phyloP scores from a whole-genome alignment of 1,140 invertebrate species.

The Platyscapa corneri region DNA sequence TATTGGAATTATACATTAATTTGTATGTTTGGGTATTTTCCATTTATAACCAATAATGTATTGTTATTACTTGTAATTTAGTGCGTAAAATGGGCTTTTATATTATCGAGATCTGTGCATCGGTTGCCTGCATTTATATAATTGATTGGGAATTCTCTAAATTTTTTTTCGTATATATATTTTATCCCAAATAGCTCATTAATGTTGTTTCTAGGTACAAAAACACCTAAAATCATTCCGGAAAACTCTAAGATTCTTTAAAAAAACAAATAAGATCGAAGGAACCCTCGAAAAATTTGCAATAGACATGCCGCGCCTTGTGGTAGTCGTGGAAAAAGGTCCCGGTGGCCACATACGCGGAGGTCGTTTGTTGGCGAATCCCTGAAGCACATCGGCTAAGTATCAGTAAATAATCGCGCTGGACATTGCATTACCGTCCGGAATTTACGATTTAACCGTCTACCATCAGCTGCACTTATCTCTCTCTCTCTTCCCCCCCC shows the following conservation, averaged over 20 bases:
- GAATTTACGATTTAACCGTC: slow-evolving; percentile 72
- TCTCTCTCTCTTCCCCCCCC: background rate
- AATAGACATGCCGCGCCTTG: too few relatives aligned
- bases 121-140: background rate
- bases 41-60: background rate
- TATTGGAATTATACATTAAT: too few relatives aligned
- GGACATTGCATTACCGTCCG: slow-evolving; percentile 70
- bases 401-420: slow-evolving; percentile 72
- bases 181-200: too few relatives aligned
- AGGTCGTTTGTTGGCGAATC: slow-evolving; percentile 57
- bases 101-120: background rate
- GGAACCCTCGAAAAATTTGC: background rate
- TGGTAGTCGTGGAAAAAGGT: slow-evolving; percentile 54
- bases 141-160: background rate
- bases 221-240: background rate
- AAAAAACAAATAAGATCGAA: background rate
- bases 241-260: too few relatives aligned
- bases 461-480: background rate
- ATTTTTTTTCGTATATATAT: background rate
- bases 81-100: background rate
- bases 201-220: background rate
- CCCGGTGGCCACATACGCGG: slow-evolving; percentile 53
- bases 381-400: slow-evolving; percentile 62
- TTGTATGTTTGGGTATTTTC: too few relatives aligned
- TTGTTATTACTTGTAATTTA: background rate